Conservation (phyloP, 2,113 vertebrate species). For the Chloebia gouldiae region DNA sequence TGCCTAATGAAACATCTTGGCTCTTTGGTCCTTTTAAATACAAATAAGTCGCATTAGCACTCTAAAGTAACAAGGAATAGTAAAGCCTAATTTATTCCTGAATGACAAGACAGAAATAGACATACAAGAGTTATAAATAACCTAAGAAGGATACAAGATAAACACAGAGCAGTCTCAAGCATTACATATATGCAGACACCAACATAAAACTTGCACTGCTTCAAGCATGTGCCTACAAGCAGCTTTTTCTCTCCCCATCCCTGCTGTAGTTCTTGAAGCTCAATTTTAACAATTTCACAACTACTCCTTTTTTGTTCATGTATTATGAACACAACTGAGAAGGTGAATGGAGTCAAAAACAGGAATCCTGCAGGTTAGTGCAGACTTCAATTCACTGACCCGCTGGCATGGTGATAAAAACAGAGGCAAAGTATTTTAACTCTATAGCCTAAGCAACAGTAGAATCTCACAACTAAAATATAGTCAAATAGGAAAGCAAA, state of each 20-base stretch:
- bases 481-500: background rate
- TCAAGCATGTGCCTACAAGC: background rate
- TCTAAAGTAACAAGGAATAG: background rate
- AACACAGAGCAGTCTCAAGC: background rate
- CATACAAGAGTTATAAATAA: background rate
- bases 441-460: background rate
- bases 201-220: background rate
- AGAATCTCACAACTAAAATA: background rate
- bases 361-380: background rate
- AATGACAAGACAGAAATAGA: background rate
- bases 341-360: background rate
- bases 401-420: background rate
- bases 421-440: background rate
- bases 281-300: background rate
- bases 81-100: background rate
- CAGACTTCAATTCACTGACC: background rate
- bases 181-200: background rate
- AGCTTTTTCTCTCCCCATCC: background rate
- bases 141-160: background rate
- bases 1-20: background rate
- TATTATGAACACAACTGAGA: background rate
- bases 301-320: background rate
- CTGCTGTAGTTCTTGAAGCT: fast-evolving
- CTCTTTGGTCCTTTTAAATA: background rate
- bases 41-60: background rate